phyloP scores from a whole-genome alignment of 2,113 vertebrate genomes.

The Ceyx margarethae region DNA sequence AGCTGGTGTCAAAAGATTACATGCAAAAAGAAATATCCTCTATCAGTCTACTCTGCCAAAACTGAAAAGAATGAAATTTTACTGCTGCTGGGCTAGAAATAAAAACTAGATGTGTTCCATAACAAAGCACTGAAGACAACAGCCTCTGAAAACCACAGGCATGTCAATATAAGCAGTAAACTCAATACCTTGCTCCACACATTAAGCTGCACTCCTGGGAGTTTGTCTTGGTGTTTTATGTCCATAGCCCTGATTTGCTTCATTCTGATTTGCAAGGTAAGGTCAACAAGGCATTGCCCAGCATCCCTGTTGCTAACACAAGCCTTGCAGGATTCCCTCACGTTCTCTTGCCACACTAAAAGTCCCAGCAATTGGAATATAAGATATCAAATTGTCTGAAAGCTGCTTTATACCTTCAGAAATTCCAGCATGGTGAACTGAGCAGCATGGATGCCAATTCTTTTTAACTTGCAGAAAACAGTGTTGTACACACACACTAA shows the following conservation, averaged over 20 bases:
- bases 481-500: background rate
- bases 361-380: background rate
- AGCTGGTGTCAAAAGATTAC: background rate
- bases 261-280: slow-evolving; percentile 17
- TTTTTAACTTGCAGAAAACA: background rate
- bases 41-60: background rate
- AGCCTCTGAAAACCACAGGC: background rate
- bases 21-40: background rate
- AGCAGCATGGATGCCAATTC: background rate
- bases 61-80: background rate
- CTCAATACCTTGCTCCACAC: background rate
- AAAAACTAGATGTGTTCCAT: slow-evolving; percentile 23
- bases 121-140: background rate
- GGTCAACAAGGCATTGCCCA: background rate
- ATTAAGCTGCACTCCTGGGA: background rate
- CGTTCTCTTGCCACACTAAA: background rate
- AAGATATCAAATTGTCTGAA: background rate
- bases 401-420: background rate
- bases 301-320: background rate
- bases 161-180: background rate
- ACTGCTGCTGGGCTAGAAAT: slow-evolving; percentile 16
- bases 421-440: background rate
- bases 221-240: background rate
- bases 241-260: background rate
- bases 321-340: background rate